These are phyloP conservation scores for Sycophila texana DNA, from an alignment of 2,888 invertebrate genomes.

Conservation along the genomic window DNA sequence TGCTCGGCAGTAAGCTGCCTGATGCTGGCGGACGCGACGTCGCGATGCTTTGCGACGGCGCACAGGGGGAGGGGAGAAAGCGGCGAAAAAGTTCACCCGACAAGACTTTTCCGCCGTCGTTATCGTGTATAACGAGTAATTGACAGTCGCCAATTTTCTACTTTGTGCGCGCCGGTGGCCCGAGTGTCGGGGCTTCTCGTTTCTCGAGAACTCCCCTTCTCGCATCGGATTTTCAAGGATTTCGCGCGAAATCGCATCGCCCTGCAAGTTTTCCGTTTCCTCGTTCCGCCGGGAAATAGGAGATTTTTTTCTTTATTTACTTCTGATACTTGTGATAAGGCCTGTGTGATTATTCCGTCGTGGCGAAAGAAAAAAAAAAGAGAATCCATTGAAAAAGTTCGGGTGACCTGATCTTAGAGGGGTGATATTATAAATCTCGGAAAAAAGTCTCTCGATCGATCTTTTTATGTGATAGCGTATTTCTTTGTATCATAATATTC, in stretches of 20 bases:
- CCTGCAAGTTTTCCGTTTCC: not conserved
- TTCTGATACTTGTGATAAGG: too few relatives aligned
- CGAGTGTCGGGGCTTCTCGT: not conserved
- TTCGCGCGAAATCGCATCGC: not conserved
- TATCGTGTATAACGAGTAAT: slow-evolving; percentile 29
- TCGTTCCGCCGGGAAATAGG: too few relatives aligned
- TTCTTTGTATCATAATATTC: too few relatives aligned
- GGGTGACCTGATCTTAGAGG: too few relatives aligned
- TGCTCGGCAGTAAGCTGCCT: not conserved
- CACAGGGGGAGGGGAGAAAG: not conserved
- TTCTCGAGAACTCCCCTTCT: not conserved
- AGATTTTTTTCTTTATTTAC: too few relatives aligned
- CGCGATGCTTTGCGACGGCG: not conserved
- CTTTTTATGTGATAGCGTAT: too few relatives aligned
- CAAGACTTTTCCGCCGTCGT: slow-evolving; percentile 17
- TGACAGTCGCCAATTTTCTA: slow-evolving; percentile 24
- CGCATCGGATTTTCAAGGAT: not conserved
- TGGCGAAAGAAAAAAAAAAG: too few relatives aligned
- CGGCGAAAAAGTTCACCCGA: slow-evolving; percentile 18
- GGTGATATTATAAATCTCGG: too few relatives aligned
- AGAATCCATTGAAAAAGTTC: too few relatives aligned
- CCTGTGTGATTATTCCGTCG: too few relatives aligned
- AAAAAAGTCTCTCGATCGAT: too few relatives aligned
- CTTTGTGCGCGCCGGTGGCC: not conserved
- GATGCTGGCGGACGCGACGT: not conserved